Evolutionary conservation across 2,797 vertebrate species (phyloP), one percentile per base, ranked within the genome.

Genomic region (Eulemur mongoz): DNA sequence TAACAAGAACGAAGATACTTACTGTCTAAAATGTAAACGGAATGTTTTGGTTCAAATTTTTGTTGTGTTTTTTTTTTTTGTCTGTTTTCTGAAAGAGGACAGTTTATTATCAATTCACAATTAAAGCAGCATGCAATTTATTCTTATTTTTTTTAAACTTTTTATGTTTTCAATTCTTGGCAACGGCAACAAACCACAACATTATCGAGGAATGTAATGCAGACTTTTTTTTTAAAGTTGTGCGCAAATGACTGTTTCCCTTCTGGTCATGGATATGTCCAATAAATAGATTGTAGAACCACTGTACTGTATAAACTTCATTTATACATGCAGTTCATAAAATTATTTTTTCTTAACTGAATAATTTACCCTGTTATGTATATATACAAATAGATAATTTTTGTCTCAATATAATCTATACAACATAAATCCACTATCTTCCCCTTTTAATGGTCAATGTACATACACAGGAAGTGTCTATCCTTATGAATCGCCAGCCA

Each of bases 241-340:
- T 99, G 99, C 99, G 99, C 99, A 99, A 99, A 99, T 99, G 99
- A 99, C 99, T 99, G 99, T 99, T 99, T 99, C 99, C 99, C 99
- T 99, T 99, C 99, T 99, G 99, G 99, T 99, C 99, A 99, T 99
- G 99, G 99, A 99, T 99, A 99, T 99, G 99, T 99, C 99, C 99
- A 99, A 99, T 99, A 99, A 99, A 99, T 99, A 99, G 99, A 99
- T 99, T 99, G 99, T 99, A 99, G 99, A 99, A 99, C 99, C 99
- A 99, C 99, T 99, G 99, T 99, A 99, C 99, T 99, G 99, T 99
- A 99, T 99, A 99, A 99, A 99, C 99, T 99, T 99, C 99, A 99
- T 99, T 99, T 99, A 99, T 99, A 99, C 99, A 99, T 99, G 99
- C 99, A 99, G 99, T 99, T 99, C 99, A 99, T 99, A 99, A 99